Evolutionary conservation across 2,888 invertebrate genomes (phyloP).

Genomic region (Meghimatium bilineatum): DNA sequence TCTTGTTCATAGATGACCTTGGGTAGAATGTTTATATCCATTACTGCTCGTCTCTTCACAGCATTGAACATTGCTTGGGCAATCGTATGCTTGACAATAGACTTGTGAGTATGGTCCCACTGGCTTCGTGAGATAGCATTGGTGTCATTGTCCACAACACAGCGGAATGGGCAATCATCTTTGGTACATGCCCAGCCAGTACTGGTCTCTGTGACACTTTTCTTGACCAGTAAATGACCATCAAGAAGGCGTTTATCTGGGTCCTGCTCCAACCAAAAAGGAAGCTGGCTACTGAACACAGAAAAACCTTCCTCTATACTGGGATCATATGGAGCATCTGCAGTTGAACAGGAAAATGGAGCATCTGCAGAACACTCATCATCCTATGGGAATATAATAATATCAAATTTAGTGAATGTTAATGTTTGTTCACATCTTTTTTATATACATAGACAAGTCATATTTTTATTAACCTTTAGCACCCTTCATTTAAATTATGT

Average conservation of each 20-base stretch:
- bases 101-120: conserved; percentile 43
- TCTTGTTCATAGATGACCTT: conserved; percentile 44
- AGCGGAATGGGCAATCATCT: conserved; percentile 44
- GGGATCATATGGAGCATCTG: conserved; percentile 35
- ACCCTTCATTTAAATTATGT: no score
- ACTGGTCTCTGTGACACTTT: conserved; percentile 36
- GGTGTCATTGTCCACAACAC: conserved; percentile 40
- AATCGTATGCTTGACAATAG: conserved; percentile 32
- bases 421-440: no score
- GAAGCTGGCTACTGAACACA: conserved; percentile 29
- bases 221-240: conserved; percentile 39
- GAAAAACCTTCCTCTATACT: conserved; percentile 36
- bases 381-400: conserved; percentile 1
- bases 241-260: conserved; percentile 39
- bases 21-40: conserved; percentile 22
- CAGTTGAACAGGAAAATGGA: neutral
- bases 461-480: no score
- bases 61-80: conserved; percentile 38
- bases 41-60: conserved; percentile 39
- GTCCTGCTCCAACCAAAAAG: conserved; percentile 41
- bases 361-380: conserved; percentile 22
- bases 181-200: conserved; percentile 40
- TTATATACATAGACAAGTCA: no score
- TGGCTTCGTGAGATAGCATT: conserved; percentile 27
- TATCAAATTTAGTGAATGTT: neutral